A percentile compares a stretch with the other conserved stretches of the same genome.
Evolutionary conservation across 2,888 invertebrate species (phyloP).

Genomic region (Lycocerus yunnanus): DNA sequence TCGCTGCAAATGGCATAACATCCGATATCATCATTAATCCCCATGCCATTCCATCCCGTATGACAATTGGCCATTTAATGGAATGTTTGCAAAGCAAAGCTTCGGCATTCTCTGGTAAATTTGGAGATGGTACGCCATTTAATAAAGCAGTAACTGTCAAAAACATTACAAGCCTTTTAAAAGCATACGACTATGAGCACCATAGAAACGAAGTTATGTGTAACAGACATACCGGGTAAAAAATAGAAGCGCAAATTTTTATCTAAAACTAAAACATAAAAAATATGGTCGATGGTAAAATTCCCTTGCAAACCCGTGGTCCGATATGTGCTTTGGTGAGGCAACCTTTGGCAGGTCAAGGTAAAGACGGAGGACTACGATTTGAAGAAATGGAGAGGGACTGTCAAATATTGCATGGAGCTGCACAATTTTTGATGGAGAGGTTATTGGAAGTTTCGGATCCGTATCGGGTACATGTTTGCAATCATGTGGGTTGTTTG

Average conservation of each 20-base stretch:
- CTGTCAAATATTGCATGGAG: conserved; percentile 99
- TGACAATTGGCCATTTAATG: too few relatives aligned
- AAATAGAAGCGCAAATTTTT: conserved; percentile 97
- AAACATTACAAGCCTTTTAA: conserved; percentile 94
- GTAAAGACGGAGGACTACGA: conserved; percentile 97
- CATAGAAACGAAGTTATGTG: too few relatives aligned
- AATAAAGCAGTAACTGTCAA: conserved; percentile 99
- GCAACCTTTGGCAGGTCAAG: conserved; percentile 99
- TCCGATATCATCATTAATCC: too few relatives aligned
- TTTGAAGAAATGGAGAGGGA: conserved; percentile 99
- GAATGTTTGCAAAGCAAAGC: too few relatives aligned
- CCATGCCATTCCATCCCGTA: too few relatives aligned
- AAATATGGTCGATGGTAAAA: conserved; percentile 99
- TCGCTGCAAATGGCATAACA: too few relatives aligned
- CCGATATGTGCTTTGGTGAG: conserved; percentile 98
- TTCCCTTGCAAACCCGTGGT: conserved; percentile 95
- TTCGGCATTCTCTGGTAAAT: too few relatives aligned
- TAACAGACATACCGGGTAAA: conserved; percentile 97
- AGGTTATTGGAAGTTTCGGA: conserved; percentile 98
- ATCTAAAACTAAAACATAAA: conserved; percentile 96
- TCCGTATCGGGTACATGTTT: conserved; percentile 97
- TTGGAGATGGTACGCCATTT: too few relatives aligned
- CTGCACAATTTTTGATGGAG: conserved; percentile 94
- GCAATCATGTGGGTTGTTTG: conserved; percentile 97
- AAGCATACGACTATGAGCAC: conserved; percentile 97